Base-by-base conservation (phyloP, 2,888 invertebrate genomes). In the Stomorhina lunata region DNA sequence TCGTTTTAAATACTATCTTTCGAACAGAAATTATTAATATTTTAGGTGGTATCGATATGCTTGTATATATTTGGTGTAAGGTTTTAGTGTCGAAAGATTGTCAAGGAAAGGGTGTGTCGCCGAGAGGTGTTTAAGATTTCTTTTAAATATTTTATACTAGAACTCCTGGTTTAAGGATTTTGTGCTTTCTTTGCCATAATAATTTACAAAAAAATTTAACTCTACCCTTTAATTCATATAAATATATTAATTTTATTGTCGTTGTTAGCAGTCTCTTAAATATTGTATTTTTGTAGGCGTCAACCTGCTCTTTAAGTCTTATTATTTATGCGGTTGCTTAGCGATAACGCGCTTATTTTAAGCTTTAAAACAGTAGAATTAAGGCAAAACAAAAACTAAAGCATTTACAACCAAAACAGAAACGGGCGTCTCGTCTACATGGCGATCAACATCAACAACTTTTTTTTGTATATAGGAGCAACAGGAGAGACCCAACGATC, bases 241-340 rank as follows among this genome's bases (percentile, higher is more conserved):
- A 2, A 45, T 6, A 45, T 45, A 45, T 45, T 9, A 6, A 17
- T 45, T 17, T 72, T 43, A 15, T 68, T 72, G 25, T 73, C 73
- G 50, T 65, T 69, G 15, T 48, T 57, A 40, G 61, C 68, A 55
- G n/a, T 65, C 75, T 72, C 72, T 77, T 81, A 72, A 82, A 82
- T 71, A 79, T 79, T 79, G 79, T 82, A 81, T 81, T 83, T 88
- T 89, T 89, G 90, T 90, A 90, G 90, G 90, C 90, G 90, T 90
- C 88, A 90, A 90, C 90, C 90, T 90, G 90, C 90, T 90, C 89
- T 90, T 90, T 90, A 90, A 90, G 89, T 87, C 86, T 87, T 88
- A 90, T 90, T 90, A 90, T 90, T 90, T 90, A 90, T 90, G 89
- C 89, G 87, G 87, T 87, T 88, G 88, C 88, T 87, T 88, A 86